A percentile compares a stretch with the other conserved stretches of the same genome.
Evolutionary conservation across 2,113 vertebrate genomes (phyloP).

Genomic region (Coptodon bakossiorum): DNA sequence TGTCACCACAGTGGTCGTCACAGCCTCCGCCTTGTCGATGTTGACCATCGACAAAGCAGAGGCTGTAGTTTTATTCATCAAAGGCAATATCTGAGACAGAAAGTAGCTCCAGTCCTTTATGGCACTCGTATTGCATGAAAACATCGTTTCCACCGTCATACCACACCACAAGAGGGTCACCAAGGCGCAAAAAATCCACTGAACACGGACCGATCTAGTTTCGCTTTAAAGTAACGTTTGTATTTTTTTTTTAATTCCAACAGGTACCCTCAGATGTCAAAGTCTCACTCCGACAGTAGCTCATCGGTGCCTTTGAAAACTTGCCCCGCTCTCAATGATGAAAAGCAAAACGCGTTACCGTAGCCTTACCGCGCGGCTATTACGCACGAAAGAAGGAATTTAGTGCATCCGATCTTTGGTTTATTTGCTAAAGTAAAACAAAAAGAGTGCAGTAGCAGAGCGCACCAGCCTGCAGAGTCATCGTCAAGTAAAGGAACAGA

Average conservation of each 20-base stretch:
- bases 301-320: background rate
- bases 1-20: constrained; percentile 77
- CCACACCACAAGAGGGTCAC: background rate
- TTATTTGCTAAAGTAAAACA: background rate
- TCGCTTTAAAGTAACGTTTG: background rate
- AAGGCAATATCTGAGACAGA: constrained; percentile 81
- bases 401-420: background rate
- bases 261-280: background rate
- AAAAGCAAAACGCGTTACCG: background rate
- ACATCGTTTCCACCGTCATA: constrained; percentile 66
- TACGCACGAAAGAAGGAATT: constrained; percentile 5
- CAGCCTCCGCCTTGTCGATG: constrained; percentile 70
- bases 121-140: constrained; percentile 81
- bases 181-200: background rate
- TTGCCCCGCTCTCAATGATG: background rate
- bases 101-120: constrained; percentile 85
- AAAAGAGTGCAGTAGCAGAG: background rate
- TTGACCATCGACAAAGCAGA: constrained; percentile 59
- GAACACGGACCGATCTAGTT: background rate
- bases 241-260: background rate
- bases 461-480: background rate
- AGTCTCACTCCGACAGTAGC: background rate
- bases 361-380: background rate
- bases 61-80: constrained; percentile 78
- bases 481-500: background rate